Percentiles rank a stretch among this genome's conserved stretches.
These are phyloP conservation scores for Actinia tenebrosa DNA, from an alignment of 64 coral and sea anemone species.

Conservation along the genomic window DNA sequence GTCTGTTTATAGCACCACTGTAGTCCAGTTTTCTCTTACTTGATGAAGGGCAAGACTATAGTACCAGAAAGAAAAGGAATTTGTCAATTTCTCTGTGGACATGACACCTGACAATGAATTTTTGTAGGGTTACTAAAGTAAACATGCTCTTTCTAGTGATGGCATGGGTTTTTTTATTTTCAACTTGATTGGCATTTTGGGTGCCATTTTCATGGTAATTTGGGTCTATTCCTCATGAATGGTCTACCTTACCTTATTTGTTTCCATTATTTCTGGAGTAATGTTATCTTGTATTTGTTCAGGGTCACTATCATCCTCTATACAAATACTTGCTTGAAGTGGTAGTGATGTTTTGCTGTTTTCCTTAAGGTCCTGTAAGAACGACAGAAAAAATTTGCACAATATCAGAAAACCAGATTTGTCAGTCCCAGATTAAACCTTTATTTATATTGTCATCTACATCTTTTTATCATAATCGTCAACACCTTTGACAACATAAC, in stretches of 20 bases:
- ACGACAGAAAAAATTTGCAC: too few species aligned
- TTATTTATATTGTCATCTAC: background rate
- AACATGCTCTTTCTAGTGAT: too few species aligned
- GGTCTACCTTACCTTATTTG: constrained; percentile 13
- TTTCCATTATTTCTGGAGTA: background rate
- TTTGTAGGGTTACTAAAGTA: too few species aligned
- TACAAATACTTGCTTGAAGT: constrained; percentile 18
- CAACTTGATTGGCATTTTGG: too few species aligned
- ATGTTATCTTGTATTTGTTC: constrained; percentile 13
- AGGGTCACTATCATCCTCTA: constrained; percentile 14
- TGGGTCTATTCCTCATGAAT: too few species aligned
- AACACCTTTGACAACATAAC: too few species aligned
- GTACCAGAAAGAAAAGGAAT: background rate
- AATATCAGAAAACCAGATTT: too few species aligned
- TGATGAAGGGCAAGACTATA: constrained; percentile 1
- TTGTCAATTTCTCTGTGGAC: too few species aligned
- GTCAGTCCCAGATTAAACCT: background rate
- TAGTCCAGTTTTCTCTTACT: constrained; percentile 16
- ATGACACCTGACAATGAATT: too few species aligned
- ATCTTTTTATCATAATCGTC: background rate
- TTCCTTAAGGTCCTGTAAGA: background rate
- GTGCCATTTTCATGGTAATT: too few species aligned
- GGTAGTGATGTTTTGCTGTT: background rate
- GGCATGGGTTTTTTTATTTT: too few species aligned
- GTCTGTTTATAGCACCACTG: background rate